Evolutionary conservation across 2,113 vertebrate species (phyloP), one percentile per base, ranked within the genome.

Genomic region (Gasterosteus nipponicus): DNA sequence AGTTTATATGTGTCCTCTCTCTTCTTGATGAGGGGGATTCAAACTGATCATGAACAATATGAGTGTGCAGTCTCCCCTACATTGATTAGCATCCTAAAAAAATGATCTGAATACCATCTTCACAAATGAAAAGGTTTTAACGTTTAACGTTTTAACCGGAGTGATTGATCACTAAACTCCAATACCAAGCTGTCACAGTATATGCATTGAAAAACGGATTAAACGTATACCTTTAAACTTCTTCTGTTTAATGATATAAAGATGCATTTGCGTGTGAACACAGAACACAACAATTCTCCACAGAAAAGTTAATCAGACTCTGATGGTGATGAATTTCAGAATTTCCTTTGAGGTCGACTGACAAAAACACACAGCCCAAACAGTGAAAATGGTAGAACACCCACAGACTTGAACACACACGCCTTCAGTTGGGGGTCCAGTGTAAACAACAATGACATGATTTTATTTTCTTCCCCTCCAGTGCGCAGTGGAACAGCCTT

Each of bases 381-480:
- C 84, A 88, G 71, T 62, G 80, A 83, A 85, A 83, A 81, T 3
- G 26, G 60, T 66, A 67, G 81, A 81, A 86, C 80, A 82, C 83
- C 72, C 74, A 80, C 78, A 79, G 22, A 82, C 77, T 65, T 3
- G 1, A 80, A 81, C 73, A 74, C 77, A 81, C 59, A 26, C 35
- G 59, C 67, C 47, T 78, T 69, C 69, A 60, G 53, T 41, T 72
- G 39, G 69, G 46, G 70, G 67, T 82, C 64, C 69, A 84, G 46
- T 78, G 70, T 86, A 89, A 87, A 89, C 78, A 87, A 68, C 61
- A 83, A 68, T 69, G 74, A 86, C 69, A 77, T 80, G 75, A 84
- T 91, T 85, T 82, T 82, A 87, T 91, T 86, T 86, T 85, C 77
- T 61, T 85, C 58, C 51, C 56, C 82, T 58, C 73, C 59, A 87